These are phyloP conservation scores for Bubo blakistoni DNA, from an alignment of 2,113 vertebrate genomes.

Conservation along the genomic window DNA sequence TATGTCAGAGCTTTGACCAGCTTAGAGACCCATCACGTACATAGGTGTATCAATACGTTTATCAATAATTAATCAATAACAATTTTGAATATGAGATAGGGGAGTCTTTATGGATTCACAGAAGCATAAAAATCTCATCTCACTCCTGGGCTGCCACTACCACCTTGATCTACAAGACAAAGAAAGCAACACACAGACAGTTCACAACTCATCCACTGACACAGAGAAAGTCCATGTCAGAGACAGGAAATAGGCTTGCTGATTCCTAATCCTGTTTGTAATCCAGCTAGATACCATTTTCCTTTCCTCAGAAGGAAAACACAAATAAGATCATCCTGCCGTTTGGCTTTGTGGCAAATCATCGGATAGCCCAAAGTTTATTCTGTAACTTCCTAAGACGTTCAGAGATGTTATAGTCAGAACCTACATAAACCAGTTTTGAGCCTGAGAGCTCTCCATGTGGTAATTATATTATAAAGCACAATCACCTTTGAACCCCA, in stretches of 20 bases:
- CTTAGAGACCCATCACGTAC: neutral
- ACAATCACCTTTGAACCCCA: conserved; percentile 84
- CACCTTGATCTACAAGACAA: neutral
- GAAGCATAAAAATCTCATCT: neutral
- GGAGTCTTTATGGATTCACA: neutral
- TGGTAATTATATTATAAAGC: neutral
- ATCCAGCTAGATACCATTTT: neutral
- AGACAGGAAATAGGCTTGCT: neutral
- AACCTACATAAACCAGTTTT: neutral
- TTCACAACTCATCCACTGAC: neutral
- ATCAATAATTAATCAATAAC: neutral
- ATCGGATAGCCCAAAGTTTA: neutral
- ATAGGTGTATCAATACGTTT: neutral
- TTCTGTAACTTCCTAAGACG: neutral
- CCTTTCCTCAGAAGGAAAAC: neutral
- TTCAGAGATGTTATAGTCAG: neutral
- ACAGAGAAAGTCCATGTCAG: neutral
- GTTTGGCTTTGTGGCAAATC: neutral
- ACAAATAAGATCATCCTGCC: neutral
- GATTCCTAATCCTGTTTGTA: neutral
- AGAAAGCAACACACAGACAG: neutral
- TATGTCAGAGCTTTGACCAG: neutral
- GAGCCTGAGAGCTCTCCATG: neutral
- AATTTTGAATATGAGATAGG: neutral
- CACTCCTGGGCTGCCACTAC: neutral